Evolutionary conservation across 1,140 invertebrate species (phyloP), one percentile per base, ranked within the genome.

Genomic region (Anadara kagoshimensis): DNA sequence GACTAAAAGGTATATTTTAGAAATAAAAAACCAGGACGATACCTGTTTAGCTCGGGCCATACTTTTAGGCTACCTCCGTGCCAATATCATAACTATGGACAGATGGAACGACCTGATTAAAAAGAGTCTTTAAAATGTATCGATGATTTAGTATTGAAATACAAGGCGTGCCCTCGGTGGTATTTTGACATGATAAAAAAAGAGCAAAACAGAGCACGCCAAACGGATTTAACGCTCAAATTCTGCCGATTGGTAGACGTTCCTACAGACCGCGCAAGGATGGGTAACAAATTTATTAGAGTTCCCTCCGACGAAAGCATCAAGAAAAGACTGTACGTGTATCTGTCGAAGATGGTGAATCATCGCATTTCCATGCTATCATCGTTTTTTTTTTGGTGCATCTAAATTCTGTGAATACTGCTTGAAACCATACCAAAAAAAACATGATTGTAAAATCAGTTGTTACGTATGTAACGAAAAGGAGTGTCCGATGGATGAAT

Each of bases 371-470:
- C 20, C 58, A 71, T 14, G 62, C 49, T 8, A 71, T 65, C 43
- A 43, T 51, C 5, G 58, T 47, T 29, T 49, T 65, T 7, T 74
- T 63, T 74, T 74, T 44, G 58, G 49, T 10, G n/a, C 36, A 4
- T 61, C 58, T 8, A 64, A 74, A 24, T 74, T 74, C 36, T 74
- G 66, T 51, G 1, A 29, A 18, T 2, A 1, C 4, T 74, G 72
- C 44, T 44, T 69, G 24, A 64, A 57, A 61, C 65, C 66, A 18
- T 74, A 69, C 29, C 29, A 36, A 7, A 2, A 7, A 36, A 2
- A 7, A 36, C 29, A 36, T 7, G 29, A 36, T 36, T 36, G 29
- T 36, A 36, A 36, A 7, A 36, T 36, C 29, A 36, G 29, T 36
- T 36, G 29, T 7, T 36, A 36, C 7, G 29, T 36, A 36, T 36